Percentiles rank a stretch among this genome's conserved stretches.
phyloP scores from a whole-genome alignment of 1,140 invertebrate species.

The Aphelenchoides avenae region DNA sequence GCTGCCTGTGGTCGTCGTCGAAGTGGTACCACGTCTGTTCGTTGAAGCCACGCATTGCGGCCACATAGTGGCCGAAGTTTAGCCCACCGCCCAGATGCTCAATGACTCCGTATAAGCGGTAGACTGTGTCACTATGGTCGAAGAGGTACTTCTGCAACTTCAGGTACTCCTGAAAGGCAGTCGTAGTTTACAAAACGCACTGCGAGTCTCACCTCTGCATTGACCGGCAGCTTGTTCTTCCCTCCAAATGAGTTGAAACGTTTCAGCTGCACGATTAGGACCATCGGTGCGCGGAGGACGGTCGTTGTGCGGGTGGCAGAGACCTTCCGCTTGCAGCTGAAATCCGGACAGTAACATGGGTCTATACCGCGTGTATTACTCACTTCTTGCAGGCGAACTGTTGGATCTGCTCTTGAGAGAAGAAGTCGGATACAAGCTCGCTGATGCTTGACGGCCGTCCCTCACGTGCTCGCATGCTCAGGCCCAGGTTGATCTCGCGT shows the following conservation, averaged over 20 bases:
- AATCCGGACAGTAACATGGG: slow-evolving; percentile 4
- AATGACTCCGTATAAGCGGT: slow-evolving; percentile 27
- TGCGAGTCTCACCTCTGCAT: slow-evolving; percentile 16
- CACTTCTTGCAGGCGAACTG: slow-evolving; percentile 36
- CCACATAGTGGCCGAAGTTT: slow-evolving; percentile 29
- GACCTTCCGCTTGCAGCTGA: slow-evolving; percentile 28
- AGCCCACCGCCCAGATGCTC: slow-evolving; percentile 28
- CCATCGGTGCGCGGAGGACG: slow-evolving; percentile 25
- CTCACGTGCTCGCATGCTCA: slow-evolving; percentile 4
- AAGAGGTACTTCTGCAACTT: slow-evolving; percentile 17
- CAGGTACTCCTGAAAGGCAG: slow-evolving; percentile 10
- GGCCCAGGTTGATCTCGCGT: slow-evolving; percentile 33
- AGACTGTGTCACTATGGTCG: slow-evolving; percentile 11
- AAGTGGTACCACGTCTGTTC: slow-evolving; percentile 19
- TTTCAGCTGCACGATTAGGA: slow-evolving; percentile 41
- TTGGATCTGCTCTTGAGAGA: slow-evolving; percentile 17
- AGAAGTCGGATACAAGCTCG: slow-evolving; percentile 26
- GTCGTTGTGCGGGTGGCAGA: slow-evolving; percentile 11
- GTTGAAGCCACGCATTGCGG: slow-evolving; percentile 31
- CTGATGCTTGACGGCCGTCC: background rate
- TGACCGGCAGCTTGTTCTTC: slow-evolving; percentile 26
- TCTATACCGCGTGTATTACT: background rate
- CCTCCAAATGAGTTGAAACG: slow-evolving; percentile 30
- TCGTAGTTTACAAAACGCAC: too few relatives aligned
- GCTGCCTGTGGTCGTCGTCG: slow-evolving; percentile 22